phyloP scores from a whole-genome alignment of 1,140 invertebrate genomes.

The Lasaia peninsularis region DNA sequence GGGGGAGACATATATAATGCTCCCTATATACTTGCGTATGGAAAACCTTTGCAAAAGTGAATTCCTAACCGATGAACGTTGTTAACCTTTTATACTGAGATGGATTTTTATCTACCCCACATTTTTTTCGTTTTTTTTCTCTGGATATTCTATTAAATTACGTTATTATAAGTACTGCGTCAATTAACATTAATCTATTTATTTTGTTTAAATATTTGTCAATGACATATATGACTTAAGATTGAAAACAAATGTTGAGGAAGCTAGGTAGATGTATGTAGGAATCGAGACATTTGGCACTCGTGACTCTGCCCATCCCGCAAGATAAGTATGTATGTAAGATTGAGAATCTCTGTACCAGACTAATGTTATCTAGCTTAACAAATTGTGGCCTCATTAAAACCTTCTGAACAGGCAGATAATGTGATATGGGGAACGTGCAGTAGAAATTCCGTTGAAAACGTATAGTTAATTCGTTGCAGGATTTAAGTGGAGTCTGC shows the following conservation, averaged over 20 bases:
- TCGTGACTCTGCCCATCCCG: too few species aligned
- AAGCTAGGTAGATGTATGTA: too few species aligned
- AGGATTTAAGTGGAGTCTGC: conserved; percentile 39
- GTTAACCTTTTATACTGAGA: too few species aligned
- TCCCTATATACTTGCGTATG: neutral
- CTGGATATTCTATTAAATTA: too few species aligned
- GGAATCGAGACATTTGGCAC: too few species aligned
- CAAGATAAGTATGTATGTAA: neutral
- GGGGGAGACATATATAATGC: neutral
- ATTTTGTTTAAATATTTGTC: too few species aligned
- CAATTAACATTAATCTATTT: too few species aligned
- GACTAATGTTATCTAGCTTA: neutral
- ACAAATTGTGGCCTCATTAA: conserved; percentile 12
- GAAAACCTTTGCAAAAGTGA: neutral
- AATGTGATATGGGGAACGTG: conserved; percentile 35
- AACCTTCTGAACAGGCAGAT: conserved; percentile 22
- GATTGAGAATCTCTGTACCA: neutral
- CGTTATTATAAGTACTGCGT: too few species aligned
- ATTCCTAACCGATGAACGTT: neutral
- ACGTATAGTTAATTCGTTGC: conserved; percentile 41
- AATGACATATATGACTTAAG: too few species aligned
- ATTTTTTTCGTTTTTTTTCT: too few species aligned
- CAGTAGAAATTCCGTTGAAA: conserved; percentile 36
- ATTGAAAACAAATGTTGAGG: too few species aligned
- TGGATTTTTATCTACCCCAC: neutral